Evolutionary conservation across 2,888 invertebrate species (phyloP).

Genomic region (Pristionchus maxplancki): DNA sequence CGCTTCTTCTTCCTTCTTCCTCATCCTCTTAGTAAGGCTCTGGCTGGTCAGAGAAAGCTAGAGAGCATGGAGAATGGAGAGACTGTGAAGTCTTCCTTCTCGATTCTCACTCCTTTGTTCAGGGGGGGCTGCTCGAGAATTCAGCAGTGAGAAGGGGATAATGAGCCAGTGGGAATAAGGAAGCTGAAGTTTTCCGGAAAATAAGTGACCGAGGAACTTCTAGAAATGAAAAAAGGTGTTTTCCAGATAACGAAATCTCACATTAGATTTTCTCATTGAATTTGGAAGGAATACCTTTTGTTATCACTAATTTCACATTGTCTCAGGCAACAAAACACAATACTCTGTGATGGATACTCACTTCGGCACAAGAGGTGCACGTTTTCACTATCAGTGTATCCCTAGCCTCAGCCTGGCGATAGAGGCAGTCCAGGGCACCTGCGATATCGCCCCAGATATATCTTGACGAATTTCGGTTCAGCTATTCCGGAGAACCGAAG

Average conservation of each 20-base stretch:
- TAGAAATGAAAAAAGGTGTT: background rate
- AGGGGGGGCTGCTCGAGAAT: constrained; percentile 17
- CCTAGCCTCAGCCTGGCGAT: background rate
- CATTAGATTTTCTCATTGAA: too few relatives aligned
- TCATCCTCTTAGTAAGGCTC: too few relatives aligned
- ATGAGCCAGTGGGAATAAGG: background rate
- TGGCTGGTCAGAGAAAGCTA: too few relatives aligned
- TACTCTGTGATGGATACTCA: background rate
- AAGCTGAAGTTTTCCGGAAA: background rate
- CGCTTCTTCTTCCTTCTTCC: background rate
- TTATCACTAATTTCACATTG: background rate
- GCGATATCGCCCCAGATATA: too few relatives aligned
- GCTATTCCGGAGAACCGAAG: too few relatives aligned
- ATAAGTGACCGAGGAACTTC: too few relatives aligned
- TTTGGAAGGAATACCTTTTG: background rate
- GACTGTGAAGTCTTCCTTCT: too few relatives aligned
- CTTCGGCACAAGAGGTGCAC: background rate
- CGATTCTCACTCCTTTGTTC: background rate
- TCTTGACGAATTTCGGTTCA: too few relatives aligned
- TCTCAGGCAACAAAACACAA: background rate
- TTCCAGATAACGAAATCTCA: background rate
- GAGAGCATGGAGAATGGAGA: too few relatives aligned
- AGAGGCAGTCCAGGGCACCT: background rate
- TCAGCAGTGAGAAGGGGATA: background rate
- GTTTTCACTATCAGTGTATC: background rate